Percentiles rank a stretch among this genome's conserved stretches.
Conservation (phyloP, 2,888 invertebrate genomes). For the Eucriotettix oculatus region DNA sequence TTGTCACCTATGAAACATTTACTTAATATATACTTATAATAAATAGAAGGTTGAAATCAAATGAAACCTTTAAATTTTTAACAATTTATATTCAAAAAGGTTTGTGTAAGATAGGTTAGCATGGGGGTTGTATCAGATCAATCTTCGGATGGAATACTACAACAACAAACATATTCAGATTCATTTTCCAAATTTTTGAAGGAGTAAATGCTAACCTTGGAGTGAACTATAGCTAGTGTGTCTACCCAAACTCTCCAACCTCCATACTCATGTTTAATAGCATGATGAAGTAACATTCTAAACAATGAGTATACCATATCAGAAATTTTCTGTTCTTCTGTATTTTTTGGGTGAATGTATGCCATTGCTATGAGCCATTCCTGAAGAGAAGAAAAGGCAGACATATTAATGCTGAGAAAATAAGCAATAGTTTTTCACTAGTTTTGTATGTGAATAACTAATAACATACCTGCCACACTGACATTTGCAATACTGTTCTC, state of each 20-base stretch:
- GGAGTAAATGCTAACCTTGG: slow-evolving; percentile 54
- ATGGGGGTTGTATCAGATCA: too few species aligned
- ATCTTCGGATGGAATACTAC: too few species aligned
- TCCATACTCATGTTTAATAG: slow-evolving; percentile 97
- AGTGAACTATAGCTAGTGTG: slow-evolving; percentile 96
- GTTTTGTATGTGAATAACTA: not conserved
- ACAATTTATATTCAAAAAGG: too few species aligned
- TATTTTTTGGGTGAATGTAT: slow-evolving; percentile 90
- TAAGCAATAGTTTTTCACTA: not conserved
- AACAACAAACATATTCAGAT: too few species aligned
- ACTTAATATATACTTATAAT: slow-evolving; percentile 6
- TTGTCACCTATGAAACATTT: not conserved
- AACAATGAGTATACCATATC: slow-evolving; percentile 98
- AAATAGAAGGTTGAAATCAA: too few species aligned
- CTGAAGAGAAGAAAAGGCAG: slow-evolving; percentile 21
- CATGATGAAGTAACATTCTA: slow-evolving; percentile 94
- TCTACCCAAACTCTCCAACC: slow-evolving; percentile 99
- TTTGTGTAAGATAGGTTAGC: too few species aligned
- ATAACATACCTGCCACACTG: slow-evolving; percentile 71
- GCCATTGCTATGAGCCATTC: slow-evolving; percentile 99
- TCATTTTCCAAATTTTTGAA: not conserved
- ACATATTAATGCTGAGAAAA: not conserved
- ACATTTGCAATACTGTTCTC: slow-evolving; percentile 96
- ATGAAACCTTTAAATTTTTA: too few species aligned
- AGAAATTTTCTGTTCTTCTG: slow-evolving; percentile 89